Percentiles rank a stretch among this genome's conserved stretches.
Evolutionary conservation across 37 sponge, comb jelly and placozoan species (phyloP).

Genomic region (Ephydatia muelleri): DNA sequence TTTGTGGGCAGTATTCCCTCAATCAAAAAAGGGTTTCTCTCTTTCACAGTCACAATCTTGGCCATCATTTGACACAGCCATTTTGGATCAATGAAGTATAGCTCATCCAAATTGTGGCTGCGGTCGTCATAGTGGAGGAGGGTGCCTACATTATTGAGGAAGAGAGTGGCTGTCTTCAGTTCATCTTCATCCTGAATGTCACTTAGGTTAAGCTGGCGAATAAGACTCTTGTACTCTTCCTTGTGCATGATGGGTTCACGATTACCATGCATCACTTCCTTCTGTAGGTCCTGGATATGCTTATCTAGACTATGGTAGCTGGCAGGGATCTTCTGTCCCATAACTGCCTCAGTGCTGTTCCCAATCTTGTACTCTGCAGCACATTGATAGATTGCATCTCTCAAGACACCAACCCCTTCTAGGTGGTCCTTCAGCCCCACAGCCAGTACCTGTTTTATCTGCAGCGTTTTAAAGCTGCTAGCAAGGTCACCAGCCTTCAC

Average conservation of each 20-base stretch:
- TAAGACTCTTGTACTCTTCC: slow-evolving; percentile 70
- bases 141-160: slow-evolving; percentile 82
- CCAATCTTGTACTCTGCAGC: slow-evolving; percentile 46
- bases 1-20: slow-evolving; percentile 68
- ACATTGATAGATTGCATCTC: slow-evolving; percentile 51
- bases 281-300: slow-evolving; percentile 58
- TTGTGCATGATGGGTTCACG: slow-evolving; percentile 76
- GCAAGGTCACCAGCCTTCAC: slow-evolving; percentile 32
- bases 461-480: slow-evolving; percentile 24
- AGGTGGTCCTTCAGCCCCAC: slow-evolving; percentile 28
- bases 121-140: slow-evolving; percentile 91
- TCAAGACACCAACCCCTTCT: slow-evolving; percentile 61
- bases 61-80: slow-evolving; percentile 95
- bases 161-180: slow-evolving; percentile 77
- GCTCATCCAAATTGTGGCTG: slow-evolving; percentile 75
- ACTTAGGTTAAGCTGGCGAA: slow-evolving; percentile 55
- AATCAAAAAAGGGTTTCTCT: slow-evolving; percentile 77
- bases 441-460: slow-evolving; percentile 35
- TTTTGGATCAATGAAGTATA: slow-evolving; percentile 86
- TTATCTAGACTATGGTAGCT: slow-evolving; percentile 85
- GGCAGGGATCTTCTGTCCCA: slow-evolving; percentile 90
- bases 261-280: slow-evolving; percentile 51
- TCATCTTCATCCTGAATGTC: slow-evolving; percentile 84
- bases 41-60: slow-evolving; percentile 77
- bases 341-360: slow-evolving; percentile 9